Conservation (phyloP, 2,113 vertebrate genomes). For the Corythoichthys haematopterus region DNA sequence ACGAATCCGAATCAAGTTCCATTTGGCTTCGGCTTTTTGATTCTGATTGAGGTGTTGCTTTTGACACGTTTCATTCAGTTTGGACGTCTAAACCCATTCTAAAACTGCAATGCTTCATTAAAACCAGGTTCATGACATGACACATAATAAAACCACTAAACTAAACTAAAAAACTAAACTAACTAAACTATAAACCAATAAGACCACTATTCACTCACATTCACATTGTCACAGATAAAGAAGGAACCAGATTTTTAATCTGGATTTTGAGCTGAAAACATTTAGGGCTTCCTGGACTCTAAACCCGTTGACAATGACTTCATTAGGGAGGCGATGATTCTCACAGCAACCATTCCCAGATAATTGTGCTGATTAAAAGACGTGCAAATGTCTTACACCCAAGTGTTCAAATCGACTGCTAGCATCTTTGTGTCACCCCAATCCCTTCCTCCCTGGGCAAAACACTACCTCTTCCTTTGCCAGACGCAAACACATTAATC, state of each 20-base stretch:
- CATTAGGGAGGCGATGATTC: conserved; percentile 50
- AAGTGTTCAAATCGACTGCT: conserved; percentile 13
- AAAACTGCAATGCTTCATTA: no score
- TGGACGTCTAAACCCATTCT: no score
- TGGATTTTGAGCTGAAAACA: neutral
- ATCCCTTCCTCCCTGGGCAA: neutral
- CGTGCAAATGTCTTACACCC: conserved; percentile 54
- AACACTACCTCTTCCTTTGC: neutral
- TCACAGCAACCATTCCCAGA: conserved; percentile 30
- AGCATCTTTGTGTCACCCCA: neutral
- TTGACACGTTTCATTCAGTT: no score
- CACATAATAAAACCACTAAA: no score
- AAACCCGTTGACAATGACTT: conserved; percentile 43
- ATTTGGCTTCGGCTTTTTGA: no score
- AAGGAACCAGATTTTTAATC: neutral
- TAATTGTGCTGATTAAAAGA: conserved; percentile 51
- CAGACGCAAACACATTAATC: conserved; percentile 35
- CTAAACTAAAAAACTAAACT: no score
- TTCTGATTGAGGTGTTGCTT: no score
- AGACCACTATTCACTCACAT: neutral
- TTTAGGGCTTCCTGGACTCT: neutral
- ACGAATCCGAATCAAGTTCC: no score
- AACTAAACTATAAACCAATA: no score
- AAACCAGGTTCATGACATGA: no score
- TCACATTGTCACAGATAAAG: neutral